phyloP scores from a whole-genome alignment of 2,888 invertebrate genomes.

The Eupithecia centaureata region DNA sequence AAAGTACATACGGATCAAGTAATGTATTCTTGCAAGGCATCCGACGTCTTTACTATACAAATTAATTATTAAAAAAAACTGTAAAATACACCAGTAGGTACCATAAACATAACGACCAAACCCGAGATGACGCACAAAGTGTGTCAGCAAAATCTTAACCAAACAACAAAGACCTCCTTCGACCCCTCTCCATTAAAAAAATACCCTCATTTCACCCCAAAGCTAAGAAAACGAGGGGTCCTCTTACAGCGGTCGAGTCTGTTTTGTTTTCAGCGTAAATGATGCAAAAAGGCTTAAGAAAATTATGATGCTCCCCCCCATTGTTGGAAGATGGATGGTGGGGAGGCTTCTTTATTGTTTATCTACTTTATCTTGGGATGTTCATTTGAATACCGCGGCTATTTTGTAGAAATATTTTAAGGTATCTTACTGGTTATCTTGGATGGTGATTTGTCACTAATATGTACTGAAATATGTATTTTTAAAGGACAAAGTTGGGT shows the following conservation, averaged over 20 bases:
- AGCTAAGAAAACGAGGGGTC: slow-evolving; percentile 47
- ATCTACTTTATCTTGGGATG: slow-evolving; percentile 27
- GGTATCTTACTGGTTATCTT: neutral
- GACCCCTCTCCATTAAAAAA: slow-evolving; percentile 37
- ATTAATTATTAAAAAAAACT: neutral
- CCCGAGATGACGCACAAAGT: slow-evolving; percentile 23
- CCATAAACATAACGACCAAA: slow-evolving; percentile 5
- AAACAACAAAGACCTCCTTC: slow-evolving; percentile 38
- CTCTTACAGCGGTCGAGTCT: slow-evolving; percentile 48
- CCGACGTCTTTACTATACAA: neutral
- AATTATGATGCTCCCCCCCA: slow-evolving; percentile 46
- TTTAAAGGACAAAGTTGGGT: too few relatives aligned
- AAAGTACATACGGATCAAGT: neutral
- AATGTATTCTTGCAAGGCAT: neutral
- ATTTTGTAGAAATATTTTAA: neutral
- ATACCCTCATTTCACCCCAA: slow-evolving; percentile 8
- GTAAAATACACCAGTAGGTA: neutral
- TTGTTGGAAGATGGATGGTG: slow-evolving; percentile 47
- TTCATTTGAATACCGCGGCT: slow-evolving; percentile 13
- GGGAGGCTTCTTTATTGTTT: slow-evolving; percentile 45
- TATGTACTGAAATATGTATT: too few relatives aligned
- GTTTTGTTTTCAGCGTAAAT: slow-evolving; percentile 57
- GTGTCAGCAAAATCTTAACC: slow-evolving; percentile 52
- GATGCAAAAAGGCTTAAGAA: slow-evolving; percentile 59
- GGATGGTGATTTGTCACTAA: neutral